Evolutionary conservation across 2,113 vertebrate genomes (phyloP).

Genomic region (Salminus brasiliensis): DNA sequence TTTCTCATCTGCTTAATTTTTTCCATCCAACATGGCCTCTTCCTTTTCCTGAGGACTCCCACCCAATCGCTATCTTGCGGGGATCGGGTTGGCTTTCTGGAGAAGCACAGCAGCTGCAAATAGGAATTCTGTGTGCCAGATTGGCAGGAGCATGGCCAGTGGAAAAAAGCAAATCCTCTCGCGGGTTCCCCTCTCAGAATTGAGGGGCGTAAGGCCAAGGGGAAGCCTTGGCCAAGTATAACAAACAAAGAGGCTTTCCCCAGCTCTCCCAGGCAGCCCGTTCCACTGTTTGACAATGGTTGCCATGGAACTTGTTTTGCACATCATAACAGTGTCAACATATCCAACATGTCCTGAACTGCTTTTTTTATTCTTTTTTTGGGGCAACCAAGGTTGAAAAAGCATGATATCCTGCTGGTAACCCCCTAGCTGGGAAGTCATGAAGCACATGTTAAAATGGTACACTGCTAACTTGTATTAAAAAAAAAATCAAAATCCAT

Average conservation of each 20-base stretch:
- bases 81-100: slow-evolving; percentile 78
- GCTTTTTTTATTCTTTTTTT: slow-evolving; percentile 63
- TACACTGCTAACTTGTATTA: background rate
- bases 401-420: slow-evolving; percentile 46
- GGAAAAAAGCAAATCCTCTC: slow-evolving; percentile 78
- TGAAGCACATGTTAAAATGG: background rate
- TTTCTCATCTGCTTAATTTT: slow-evolving; percentile 79
- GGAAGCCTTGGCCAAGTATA: slow-evolving; percentile 80
- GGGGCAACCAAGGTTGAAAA: slow-evolving; percentile 36
- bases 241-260: slow-evolving; percentile 91
- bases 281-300: slow-evolving; percentile 86
- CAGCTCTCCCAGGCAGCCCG: slow-evolving; percentile 79
- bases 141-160: slow-evolving; percentile 76
- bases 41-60: slow-evolving; percentile 69
- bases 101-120: slow-evolving; percentile 78
- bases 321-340: slow-evolving; percentile 85
- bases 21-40: slow-evolving; percentile 75
- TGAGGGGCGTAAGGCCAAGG: slow-evolving; percentile 75
- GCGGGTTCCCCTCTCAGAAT: slow-evolving; percentile 81
- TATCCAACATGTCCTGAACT: slow-evolving; percentile 66
- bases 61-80: slow-evolving; percentile 78
- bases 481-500: background rate
- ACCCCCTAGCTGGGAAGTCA: background rate
- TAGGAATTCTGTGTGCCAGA: slow-evolving; percentile 75
- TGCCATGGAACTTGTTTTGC: slow-evolving; percentile 90